Evolutionary conservation across 2,888 invertebrate species (phyloP).

Genomic region (Drosophila mercatorum): DNA sequence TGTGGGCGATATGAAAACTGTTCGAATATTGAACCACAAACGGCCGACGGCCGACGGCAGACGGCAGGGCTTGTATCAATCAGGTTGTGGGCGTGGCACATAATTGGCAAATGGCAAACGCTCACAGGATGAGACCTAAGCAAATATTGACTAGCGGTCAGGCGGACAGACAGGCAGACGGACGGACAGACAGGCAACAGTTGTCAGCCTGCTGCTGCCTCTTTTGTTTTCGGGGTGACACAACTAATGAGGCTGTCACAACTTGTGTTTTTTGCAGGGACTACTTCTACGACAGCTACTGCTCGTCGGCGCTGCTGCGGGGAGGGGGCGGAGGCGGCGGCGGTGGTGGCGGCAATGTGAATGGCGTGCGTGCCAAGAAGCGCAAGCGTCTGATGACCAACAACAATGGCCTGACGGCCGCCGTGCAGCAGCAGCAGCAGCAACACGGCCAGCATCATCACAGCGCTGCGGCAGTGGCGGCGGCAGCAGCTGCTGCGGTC

Average conservation of each 20-base stretch:
- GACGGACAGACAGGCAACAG: conserved; percentile 39
- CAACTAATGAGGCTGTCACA: conserved; percentile 36
- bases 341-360: conserved; percentile 50
- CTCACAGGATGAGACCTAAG: conserved; percentile 51
- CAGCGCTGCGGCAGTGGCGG: conserved; percentile 67
- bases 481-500: conserved; percentile 74
- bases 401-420: conserved; percentile 79
- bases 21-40: conserved; percentile 71
- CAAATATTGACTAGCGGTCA: conserved; percentile 65
- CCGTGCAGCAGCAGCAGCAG: conserved; percentile 81
- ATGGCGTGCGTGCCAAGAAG: conserved; percentile 84
- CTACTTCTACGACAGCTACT: conserved; percentile 87
- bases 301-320: conserved; percentile 83
- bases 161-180: conserved; percentile 7
- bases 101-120: conserved; percentile 73
- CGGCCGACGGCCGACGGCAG: conserved; percentile 22
- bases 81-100: conserved; percentile 45
- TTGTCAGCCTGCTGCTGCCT: conserved; percentile 35
- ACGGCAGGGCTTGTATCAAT: conserved; percentile 68
- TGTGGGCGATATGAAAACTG: conserved; percentile 47
- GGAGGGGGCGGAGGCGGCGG: conserved; percentile 59
- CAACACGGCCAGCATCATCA: conserved; percentile 80
- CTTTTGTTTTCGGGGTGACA: conserved; percentile 11
- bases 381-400: conserved; percentile 85
- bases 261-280: conserved; percentile 84